Conservation (phyloP, 2,113 vertebrate genomes). For the Brienomyrus brachyistius region DNA sequence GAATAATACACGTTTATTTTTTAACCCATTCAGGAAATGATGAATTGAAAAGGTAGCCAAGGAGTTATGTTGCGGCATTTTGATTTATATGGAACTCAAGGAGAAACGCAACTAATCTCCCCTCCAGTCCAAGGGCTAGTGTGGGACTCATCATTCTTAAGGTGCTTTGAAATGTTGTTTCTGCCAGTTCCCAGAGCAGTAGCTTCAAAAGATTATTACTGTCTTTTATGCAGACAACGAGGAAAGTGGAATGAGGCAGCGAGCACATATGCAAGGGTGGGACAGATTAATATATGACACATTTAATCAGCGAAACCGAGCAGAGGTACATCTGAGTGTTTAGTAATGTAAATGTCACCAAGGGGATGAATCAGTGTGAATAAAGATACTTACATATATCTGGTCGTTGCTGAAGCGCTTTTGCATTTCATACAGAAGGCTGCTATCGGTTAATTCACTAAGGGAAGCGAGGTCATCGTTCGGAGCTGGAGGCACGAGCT, state of each 20-base stretch:
- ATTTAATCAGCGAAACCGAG: background rate
- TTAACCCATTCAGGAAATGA: background rate
- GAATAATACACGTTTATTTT: background rate
- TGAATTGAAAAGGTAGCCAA: background rate
- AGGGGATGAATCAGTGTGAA: background rate
- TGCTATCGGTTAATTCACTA: constrained; percentile 84
- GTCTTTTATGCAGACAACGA: background rate
- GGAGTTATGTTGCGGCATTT: background rate
- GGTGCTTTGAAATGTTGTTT: background rate
- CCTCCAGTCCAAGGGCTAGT: background rate
- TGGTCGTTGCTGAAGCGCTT: constrained; percentile 93
- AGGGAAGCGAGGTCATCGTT: constrained; percentile 90
- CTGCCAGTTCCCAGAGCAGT: background rate
- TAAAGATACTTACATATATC: constrained; percentile 76
- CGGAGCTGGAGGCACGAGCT: constrained; percentile 86
- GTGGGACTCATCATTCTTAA: background rate
- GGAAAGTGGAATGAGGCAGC: background rate
- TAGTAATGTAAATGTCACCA: background rate
- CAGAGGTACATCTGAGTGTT: background rate
- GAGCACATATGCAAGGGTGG: background rate
- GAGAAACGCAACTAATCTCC: background rate
- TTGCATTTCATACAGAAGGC: constrained; percentile 95
- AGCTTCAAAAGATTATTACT: background rate
- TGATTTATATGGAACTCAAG: background rate
- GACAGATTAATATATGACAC: background rate